A percentile compares a stretch with the other conserved stretches of the same genome.
Evolutionary conservation across 2,888 invertebrate genomes (phyloP).

Genomic region (Portevinia maculata): DNA sequence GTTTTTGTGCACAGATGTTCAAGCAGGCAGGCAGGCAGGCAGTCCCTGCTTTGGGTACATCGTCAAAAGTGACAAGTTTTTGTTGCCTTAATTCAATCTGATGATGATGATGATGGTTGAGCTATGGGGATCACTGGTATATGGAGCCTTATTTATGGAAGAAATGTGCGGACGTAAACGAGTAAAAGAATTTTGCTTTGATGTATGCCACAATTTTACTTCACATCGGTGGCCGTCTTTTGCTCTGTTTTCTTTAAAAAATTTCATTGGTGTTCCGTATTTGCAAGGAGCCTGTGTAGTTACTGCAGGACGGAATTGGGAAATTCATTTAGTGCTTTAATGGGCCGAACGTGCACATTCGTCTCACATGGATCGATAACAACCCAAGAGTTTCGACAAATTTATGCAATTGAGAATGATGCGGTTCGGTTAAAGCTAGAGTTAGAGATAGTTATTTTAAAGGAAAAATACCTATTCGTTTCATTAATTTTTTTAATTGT

Average conservation of each 20-base stretch:
- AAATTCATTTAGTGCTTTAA: conserved; percentile 60
- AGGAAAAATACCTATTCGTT: no score
- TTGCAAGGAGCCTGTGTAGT: conserved; percentile 30
- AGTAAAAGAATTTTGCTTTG: conserved; percentile 68
- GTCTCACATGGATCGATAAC: conserved; percentile 65
- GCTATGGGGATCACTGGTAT: conserved; percentile 37
- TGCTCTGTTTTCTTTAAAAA: conserved; percentile 44
- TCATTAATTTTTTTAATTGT: no score
- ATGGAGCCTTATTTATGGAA: conserved; percentile 67
- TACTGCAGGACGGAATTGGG: conserved; percentile 42
- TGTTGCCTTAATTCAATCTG: conserved; percentile 72
- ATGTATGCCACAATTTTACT: conserved; percentile 66
- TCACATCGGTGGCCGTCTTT: conserved; percentile 54
- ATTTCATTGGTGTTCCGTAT: conserved; percentile 42
- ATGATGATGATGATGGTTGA: conserved; percentile 33
- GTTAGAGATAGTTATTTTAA: no score
- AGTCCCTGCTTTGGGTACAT: conserved; percentile 66
- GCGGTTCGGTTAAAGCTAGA: no score
- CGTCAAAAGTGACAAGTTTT: conserved; percentile 73
- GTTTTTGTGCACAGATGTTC: conserved; percentile 70
- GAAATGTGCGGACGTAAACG: conserved; percentile 53
- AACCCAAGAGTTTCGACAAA: conserved; percentile 72
- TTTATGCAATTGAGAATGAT: conserved; percentile 72
- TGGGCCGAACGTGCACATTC: conserved; percentile 43
- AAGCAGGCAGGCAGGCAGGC: conserved; percentile 21